Base-by-base conservation (phyloP, 2,113 vertebrate genomes). In the Actenoides hombroni region DNA sequence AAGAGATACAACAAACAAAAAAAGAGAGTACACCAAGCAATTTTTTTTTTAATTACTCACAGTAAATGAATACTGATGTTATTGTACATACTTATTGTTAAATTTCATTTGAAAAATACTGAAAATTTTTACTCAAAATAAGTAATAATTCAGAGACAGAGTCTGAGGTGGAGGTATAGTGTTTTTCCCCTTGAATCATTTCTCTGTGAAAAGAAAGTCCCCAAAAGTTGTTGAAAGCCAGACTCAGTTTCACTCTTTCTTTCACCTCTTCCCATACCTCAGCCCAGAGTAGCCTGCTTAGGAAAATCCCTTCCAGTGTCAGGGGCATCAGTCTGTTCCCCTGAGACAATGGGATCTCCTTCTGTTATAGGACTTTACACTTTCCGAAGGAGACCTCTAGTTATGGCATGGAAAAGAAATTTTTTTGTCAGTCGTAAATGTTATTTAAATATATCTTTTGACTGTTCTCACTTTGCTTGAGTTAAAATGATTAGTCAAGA, bases 51-150 rank as follows among this genome's bases (percentile, higher is more conserved):
- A 24, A 39, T 23, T 61, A 57, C 29, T 76, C 49, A 35, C 9
- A 15, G 29, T 12, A 85, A 75, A 54, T 11, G 3, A 53, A 40
- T n/a, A n/a, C 4, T 39, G 24, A 0, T 26, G 84, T 51, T 82
- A 29, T 37, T 59, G 3, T 49, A 10, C n/a, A 49, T 24, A 79
- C 19, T 2, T 35, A 12, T 11, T 59, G 4, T 1, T 1, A 2
- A 70, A 71, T 70, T 90, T 63, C 0, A 37, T 56, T 78, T 83
- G 11, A 79, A 93, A 51, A 83, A 59, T 37, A 46, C 3, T 70
- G 31, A 51, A 71, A 40, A 2, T 2, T 54, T 88, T 90, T 92
- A 4, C 18, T 71, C 7, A 71, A 33, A 82, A 78, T 7, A 40
- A 75, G 4, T 35, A 53, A 53, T 29, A 54, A 68, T 7, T 75